Evolutionary conservation across 2,113 vertebrate species (phyloP), one percentile per base, ranked within the genome.

Genomic region (Pelobates fuscus): DNA sequence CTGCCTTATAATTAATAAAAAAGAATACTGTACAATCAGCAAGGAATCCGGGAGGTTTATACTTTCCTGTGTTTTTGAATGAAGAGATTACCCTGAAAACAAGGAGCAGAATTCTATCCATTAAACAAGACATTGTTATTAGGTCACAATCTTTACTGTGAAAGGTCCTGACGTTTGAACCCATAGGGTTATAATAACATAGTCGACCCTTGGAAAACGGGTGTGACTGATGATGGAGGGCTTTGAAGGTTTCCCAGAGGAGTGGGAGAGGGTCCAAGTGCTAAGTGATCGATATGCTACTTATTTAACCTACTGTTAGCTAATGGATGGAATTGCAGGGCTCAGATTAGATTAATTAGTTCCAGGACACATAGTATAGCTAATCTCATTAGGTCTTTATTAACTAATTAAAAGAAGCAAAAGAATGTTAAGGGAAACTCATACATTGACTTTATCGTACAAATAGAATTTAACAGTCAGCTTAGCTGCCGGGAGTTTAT

Each of bases 211-310:
- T 27, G 24, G 25, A 71, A 7, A 2, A 29, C 15, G 29, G 32
- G 32, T 44, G 55, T 61, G 37, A 60, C 41, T 26, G 68, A 21
- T 18, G 20, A 59, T 2, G 58, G 24, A 26, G 25, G 5, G 2
- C 68, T 71, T 71, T 71, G 68, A 71, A 41, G 23, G 17, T 18
- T 18, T 60, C 68, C 68, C 43, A 30, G 68, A 43, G 57, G 37
- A 26, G 57, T 10, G 23, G 37, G 12, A 10, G 5, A 27, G 55
- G 32, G 37, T 46, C 57, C 6, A 18, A 10, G 68, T 20, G 29
- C 4, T 27, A 21, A 71, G 8, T 57, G 54, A 26, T 20, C 2
- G 67, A 23, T 23, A 24, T 70, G 30, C 24, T 21, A 61, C 18
- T 26, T 26, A 70, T 43, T 43, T 25, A 21, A 70, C 58, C 55